A percentile compares a stretch with the other conserved stretches of the same genome.
These are phyloP conservation scores for Battus philenor DNA, from an alignment of 1,140 invertebrate genomes.

Conservation along the genomic window DNA sequence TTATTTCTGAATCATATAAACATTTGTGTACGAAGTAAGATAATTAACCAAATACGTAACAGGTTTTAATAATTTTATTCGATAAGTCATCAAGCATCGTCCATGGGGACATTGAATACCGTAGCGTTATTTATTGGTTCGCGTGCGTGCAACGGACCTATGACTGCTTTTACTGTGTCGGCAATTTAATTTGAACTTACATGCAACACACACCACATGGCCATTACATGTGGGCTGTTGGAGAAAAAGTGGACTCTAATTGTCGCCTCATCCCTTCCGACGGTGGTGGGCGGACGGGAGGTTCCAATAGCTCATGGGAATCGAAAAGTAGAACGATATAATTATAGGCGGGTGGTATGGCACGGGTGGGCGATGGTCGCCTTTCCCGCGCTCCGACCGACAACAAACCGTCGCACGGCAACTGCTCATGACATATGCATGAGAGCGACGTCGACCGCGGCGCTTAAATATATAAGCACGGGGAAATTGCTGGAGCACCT, in stretches of 20 bases:
- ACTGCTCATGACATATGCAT: slow-evolving; percentile 75
- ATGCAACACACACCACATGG: slow-evolving; percentile 53
- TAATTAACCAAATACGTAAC: too few species aligned
- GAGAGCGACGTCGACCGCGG: slow-evolving; percentile 48
- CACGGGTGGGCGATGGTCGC: slow-evolving; percentile 44
- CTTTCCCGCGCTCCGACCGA: slow-evolving; percentile 62
- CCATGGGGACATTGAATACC: slow-evolving; percentile 42
- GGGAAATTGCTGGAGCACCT: slow-evolving; percentile 67
- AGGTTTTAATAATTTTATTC: slow-evolving; percentile 31
- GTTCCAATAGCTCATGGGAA: slow-evolving; percentile 49
- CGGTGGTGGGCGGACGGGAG: slow-evolving; percentile 31
- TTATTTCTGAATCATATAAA: too few species aligned
- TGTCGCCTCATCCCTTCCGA: slow-evolving; percentile 59
- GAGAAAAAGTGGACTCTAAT: slow-evolving; percentile 62
- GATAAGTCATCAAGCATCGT: slow-evolving; percentile 31
- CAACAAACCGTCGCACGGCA: slow-evolving; percentile 72
- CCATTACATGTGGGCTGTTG: slow-evolving; percentile 44
- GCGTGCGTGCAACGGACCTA: slow-evolving; percentile 51
- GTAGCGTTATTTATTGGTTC: slow-evolving; percentile 41
- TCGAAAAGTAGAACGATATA: slow-evolving; percentile 66
- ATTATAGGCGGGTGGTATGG: slow-evolving; percentile 70
- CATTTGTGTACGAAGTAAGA: too few species aligned
- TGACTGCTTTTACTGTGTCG: slow-evolving; percentile 53
- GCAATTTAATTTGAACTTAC: slow-evolving; percentile 61
- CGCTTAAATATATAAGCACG: slow-evolving; percentile 71